A percentile compares a stretch with the other conserved stretches of the same genome.
Conservation (phyloP, 2,797 vertebrate genomes). For the Pyrocephalus nanus region DNA sequence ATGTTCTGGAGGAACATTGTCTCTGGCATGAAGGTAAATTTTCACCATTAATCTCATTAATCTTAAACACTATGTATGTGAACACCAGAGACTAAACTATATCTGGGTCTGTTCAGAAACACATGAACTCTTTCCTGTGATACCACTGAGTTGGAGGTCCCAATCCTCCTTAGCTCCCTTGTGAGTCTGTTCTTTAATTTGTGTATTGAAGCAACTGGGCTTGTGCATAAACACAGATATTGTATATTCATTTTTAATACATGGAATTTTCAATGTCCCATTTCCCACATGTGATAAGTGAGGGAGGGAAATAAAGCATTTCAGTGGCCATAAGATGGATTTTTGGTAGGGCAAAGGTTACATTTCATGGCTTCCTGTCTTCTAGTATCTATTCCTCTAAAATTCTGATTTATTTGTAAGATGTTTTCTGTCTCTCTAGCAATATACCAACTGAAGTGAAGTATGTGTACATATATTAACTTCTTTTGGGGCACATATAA, state of each 20-base stretch:
- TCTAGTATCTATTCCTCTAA: neutral
- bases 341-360: neutral
- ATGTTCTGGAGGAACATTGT: neutral
- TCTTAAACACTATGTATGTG: neutral
- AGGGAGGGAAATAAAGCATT: neutral
- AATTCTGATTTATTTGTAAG: constrained; percentile 18
- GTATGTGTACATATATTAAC: neutral
- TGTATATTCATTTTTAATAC: neutral
- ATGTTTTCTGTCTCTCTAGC: neutral
- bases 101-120: neutral
- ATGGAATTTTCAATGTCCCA: accelerated
- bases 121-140: neutral
- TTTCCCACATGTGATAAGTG: neutral
- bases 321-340: neutral
- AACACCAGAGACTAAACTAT: neutral
- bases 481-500: neutral
- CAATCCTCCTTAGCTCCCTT: neutral
- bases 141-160: neutral
- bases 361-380: neutral
- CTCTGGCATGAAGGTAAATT: neutral
- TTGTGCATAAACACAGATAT: neutral
- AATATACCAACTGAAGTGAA: neutral
- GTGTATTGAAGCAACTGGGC: neutral
- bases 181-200: neutral
- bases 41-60: neutral